Base-by-base conservation (phyloP, 2,113 vertebrate species). In the Oncorhynchus kisutch region DNA sequence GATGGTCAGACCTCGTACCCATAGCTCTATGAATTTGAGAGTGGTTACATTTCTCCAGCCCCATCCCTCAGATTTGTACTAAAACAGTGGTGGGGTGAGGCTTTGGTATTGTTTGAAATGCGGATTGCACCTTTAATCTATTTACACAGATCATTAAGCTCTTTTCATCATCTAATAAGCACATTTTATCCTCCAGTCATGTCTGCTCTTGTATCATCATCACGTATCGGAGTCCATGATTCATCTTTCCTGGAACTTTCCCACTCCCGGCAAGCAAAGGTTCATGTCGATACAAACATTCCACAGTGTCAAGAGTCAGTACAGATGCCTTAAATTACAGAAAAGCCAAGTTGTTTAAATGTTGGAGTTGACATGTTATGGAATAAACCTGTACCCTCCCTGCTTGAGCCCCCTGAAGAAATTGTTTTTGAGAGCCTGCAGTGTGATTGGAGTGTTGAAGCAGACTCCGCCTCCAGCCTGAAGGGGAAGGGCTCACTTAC, bases 401-500 rank as follows among this genome's bases (percentile, higher is more conserved):
- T 45, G 39, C 39, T 11, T 45, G 9, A 11, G 49, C 49, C 39
- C 16, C 54, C 24, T 20, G 45, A 22, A 16, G 25, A 72, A 16
- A 24, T 57, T 75, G 8, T 72, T 16, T 25, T 31, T 24, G 13
- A 25, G 29, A 6, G 54, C 22, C 57, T 70, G 31, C 65, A 34
- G 8, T 62, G 20, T 68, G 39, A 74, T 74, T 70, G 67, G 67
- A 29, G 67, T 67, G 24, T 13, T 14, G 27, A 45, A 27, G 25
- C 25, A 51, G 45, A n/a, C n/a, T 49, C 68, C 70, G 48, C 69
- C 57, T 76, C 25, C 25, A 25, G 20, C 54, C 65, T 25, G n/a
- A 60, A 57, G 62, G 31, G 73, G 77, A 12, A 25, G 45, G 79
- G 67, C 54, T 22, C 59, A 48, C 77, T 83, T 82, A 77, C 83